A percentile compares a stretch with the other conserved stretches of the same genome.
phyloP scores from a whole-genome alignment of 2,888 invertebrate genomes.

The Horisme vitalbata region DNA sequence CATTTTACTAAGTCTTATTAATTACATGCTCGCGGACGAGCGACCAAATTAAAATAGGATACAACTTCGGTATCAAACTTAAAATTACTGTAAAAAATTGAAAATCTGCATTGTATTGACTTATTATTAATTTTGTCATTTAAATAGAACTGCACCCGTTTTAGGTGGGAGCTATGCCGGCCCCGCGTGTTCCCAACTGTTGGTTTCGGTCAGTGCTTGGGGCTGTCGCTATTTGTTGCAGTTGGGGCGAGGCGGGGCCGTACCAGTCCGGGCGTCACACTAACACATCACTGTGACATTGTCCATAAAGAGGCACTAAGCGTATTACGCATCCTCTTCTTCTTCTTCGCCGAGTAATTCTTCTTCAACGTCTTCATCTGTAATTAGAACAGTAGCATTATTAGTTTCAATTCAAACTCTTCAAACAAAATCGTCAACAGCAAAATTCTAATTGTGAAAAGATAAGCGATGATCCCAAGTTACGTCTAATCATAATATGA shows the following conservation, averaged over 20 bases:
- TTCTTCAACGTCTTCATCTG: conserved; percentile 80
- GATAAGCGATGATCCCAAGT: background rate
- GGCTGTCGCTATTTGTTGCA: conserved; percentile 52
- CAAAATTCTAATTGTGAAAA: background rate
- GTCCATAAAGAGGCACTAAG: conserved; percentile 75
- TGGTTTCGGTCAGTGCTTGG: conserved; percentile 45
- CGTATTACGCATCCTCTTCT: conserved; percentile 82
- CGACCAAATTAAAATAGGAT: conserved; percentile 60
- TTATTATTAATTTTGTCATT: conserved; percentile 82
- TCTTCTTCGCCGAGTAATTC: conserved; percentile 78
- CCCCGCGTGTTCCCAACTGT: conserved; percentile 78
- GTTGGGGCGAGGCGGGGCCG: conserved; percentile 79
- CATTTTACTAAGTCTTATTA: conserved; percentile 80
- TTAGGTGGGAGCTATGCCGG: conserved; percentile 76
- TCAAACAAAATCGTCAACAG: background rate
- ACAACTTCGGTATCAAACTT: conserved; percentile 75
- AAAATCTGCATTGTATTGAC: conserved; percentile 77
- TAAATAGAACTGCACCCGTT: conserved; percentile 81
- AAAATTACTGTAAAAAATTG: conserved; percentile 70
- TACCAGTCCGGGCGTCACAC: conserved; percentile 77
- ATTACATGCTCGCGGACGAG: conserved; percentile 62
- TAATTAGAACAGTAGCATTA: conserved; percentile 41
- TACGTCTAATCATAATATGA: too few species aligned
- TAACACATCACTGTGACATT: conserved; percentile 83
- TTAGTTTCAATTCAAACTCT: conserved; percentile 22